A percentile compares a stretch with the other conserved stretches of the same genome.
Evolutionary conservation across 2,797 vertebrate genomes (phyloP).

Genomic region (Salmo trutta): DNA sequence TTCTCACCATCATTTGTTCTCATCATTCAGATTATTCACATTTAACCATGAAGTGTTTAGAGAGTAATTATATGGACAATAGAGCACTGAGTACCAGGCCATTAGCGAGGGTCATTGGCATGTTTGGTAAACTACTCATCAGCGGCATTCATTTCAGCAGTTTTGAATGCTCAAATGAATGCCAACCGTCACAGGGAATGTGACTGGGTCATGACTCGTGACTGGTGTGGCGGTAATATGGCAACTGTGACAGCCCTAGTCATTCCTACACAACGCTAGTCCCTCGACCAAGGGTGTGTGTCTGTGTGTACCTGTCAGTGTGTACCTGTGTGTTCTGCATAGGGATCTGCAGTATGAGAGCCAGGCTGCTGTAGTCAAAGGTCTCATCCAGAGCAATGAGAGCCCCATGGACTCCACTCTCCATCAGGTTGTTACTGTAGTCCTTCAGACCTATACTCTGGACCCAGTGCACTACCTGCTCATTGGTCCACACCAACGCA

Average conservation of each 20-base stretch:
- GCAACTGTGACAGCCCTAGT: too few species aligned
- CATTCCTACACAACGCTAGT: too few species aligned
- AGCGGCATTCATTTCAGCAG: too few species aligned
- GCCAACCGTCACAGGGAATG: too few species aligned
- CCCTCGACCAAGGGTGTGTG: not conserved
- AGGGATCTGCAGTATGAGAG: constrained; percentile 93
- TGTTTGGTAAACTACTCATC: too few species aligned
- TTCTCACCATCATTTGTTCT: too few species aligned
- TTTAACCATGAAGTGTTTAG: too few species aligned
- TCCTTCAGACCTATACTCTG: constrained; percentile 92
- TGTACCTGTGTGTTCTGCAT: constrained; percentile 95
- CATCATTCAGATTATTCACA: too few species aligned
- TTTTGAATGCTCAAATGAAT: too few species aligned
- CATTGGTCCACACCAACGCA: constrained; percentile 80
- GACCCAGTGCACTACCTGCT: constrained; percentile 86
- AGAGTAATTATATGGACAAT: too few species aligned
- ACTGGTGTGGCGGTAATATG: not conserved
- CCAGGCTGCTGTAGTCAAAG: constrained; percentile 92
- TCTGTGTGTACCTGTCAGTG: constrained; percentile 77
- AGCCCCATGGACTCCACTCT: constrained; percentile 91
- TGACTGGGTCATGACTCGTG: not conserved
- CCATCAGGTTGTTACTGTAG: constrained; percentile 86
- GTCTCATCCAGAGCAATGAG: constrained; percentile 91
- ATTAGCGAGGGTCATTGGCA: too few species aligned
- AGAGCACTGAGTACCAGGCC: too few species aligned